phyloP scores from a whole-genome alignment of 2,797 vertebrate genomes.

The Pachyuromys duprasi region DNA sequence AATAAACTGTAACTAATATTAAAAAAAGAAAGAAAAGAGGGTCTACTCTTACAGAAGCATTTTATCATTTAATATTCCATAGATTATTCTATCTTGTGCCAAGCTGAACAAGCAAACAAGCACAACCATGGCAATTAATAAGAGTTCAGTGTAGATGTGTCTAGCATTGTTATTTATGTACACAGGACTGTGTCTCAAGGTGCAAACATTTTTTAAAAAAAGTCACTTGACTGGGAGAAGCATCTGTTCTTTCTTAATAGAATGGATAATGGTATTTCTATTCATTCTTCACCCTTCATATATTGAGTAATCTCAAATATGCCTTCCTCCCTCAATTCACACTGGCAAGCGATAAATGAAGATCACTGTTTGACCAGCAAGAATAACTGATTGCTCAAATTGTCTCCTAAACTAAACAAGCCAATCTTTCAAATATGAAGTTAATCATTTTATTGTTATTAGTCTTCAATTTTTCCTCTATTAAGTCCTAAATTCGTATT shows the following conservation, averaged over 20 bases:
- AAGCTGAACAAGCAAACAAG: background rate
- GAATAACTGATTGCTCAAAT: conserved; percentile 85
- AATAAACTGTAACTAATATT: no score
- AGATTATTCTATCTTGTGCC: background rate
- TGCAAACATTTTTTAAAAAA: conserved; percentile 74
- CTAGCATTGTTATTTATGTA: background rate
- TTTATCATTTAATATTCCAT: background rate
- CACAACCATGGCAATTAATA: background rate
- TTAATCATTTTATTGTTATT: conserved; percentile 88
- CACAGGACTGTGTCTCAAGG: conserved; percentile 41
- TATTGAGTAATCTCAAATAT: conserved; percentile 83
- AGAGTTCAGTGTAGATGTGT: background rate
- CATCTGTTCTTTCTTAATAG: conserved; percentile 69
- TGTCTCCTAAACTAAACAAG: conserved; percentile 87
- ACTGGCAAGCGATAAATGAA: conserved; percentile 74
- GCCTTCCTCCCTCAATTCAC: conserved; percentile 82
- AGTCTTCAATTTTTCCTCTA: conserved; percentile 86
- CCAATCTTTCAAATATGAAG: conserved; percentile 86
- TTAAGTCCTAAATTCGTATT: conserved; percentile 87
- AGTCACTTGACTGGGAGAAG: conserved; percentile 33
- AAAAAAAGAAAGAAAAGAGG: no score
- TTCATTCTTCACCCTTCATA: conserved; percentile 81
- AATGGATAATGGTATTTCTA: conserved; percentile 80
- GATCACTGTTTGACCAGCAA: conserved; percentile 80
- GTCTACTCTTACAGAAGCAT: background rate